Base-by-base conservation (phyloP, 92 coral and sea anemone species). In the Porites rus region DNA sequence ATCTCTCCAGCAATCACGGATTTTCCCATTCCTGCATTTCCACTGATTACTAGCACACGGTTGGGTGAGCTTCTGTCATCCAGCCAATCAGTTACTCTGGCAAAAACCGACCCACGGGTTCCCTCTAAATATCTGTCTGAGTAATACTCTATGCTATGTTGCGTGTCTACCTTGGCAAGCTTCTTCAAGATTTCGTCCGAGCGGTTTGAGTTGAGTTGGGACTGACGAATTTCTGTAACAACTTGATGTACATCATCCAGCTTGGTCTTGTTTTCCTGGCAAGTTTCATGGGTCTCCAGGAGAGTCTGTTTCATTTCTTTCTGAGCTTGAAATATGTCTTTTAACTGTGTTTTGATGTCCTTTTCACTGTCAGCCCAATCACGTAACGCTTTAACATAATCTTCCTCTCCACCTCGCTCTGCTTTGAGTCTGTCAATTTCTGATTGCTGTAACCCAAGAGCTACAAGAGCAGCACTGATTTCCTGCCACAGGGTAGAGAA, bases 1-100 rank as follows among this genome's bases (percentile, higher is more conserved):
- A 67, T 65, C 25, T 53, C 59, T 16, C 92, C 94, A 46, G 94
- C 85, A 46, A 91, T 68, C 3, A 91, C 94, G 9, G 94, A 91
- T 67, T 91, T 91, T 12, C 94, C 94, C 84, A 91, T 89, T 13
- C 94, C 94, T 1, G 94, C 87, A 69, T 43, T 63, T 14, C 79
- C 94, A 58, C 79, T 72, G 38, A 91, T 77, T 16, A 88, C 76
- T 74, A 75, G 56, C 60, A 88, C 92, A 24, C 84, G 83, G 67
- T 73, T 69, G 51, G 75, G 65, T 6, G 88, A 89, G 53, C 67
- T 84, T 22, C 43, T 66, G 38, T 82, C 82, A 51, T 70, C 19
- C n/a, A 77, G 65, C 90, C 87, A 88, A 25, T 69, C 54, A 24
- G 66, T 77, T 19, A 91, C 81, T 54, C 22, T 54, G n/a, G 77